These are phyloP conservation scores for Rhynchonycteris naso DNA, from an alignment of 2,797 vertebrate species.

Conservation along the genomic window DNA sequence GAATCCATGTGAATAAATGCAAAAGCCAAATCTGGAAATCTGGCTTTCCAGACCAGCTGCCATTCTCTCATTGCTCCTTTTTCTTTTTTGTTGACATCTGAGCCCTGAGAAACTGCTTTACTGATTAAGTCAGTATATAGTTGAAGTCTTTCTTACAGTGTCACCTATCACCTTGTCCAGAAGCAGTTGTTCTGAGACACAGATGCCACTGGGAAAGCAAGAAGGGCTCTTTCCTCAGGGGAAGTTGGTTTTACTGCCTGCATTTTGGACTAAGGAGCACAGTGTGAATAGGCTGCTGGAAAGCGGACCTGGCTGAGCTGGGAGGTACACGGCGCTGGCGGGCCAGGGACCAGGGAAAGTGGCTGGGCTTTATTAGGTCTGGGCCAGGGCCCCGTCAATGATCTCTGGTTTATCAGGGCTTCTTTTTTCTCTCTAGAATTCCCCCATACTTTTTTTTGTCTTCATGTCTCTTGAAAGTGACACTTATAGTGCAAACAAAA, in stretches of 20 bases:
- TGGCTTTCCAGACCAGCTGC: background rate
- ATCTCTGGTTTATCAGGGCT: background rate
- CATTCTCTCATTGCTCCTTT: background rate
- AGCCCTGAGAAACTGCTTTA: background rate
- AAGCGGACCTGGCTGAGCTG: background rate
- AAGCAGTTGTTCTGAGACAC: background rate
- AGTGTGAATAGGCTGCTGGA: background rate
- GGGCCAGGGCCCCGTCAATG: fast-evolving
- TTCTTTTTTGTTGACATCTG: background rate
- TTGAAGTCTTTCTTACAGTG: background rate
- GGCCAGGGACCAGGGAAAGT: background rate
- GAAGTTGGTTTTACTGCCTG: too few relatives aligned
- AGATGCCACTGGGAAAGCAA: background rate
- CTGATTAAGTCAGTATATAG: fast-evolving
- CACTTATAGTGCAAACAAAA: background rate
- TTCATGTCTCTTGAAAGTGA: background rate
- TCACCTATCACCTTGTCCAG: background rate
- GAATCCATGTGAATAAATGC: background rate
- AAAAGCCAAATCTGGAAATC: background rate
- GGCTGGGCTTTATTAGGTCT: fast-evolving
- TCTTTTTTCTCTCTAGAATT: background rate
- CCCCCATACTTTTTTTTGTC: too few relatives aligned
- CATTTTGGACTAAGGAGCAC: background rate
- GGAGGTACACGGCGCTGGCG: background rate
- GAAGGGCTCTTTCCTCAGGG: background rate